Evolutionary conservation across 2,888 invertebrate species (phyloP).

Genomic region (Trissolcus japonicus): DNA sequence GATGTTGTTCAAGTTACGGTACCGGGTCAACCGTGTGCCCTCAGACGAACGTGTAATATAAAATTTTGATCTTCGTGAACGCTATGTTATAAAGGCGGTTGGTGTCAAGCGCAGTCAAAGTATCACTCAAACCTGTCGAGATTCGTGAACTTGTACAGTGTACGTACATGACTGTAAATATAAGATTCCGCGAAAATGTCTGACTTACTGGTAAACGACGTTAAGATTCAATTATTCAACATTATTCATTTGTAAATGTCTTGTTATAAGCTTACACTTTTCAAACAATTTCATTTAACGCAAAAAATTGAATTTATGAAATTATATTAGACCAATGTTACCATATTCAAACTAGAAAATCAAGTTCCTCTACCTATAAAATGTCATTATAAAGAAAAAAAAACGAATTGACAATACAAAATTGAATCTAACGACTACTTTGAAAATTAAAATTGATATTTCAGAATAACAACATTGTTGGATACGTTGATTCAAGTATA

Average conservation of each 20-base stretch:
- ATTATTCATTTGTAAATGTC: constrained; percentile 7
- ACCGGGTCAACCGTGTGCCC: constrained; percentile 39
- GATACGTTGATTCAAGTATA: constrained; percentile 2
- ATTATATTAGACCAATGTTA: too few relatives aligned
- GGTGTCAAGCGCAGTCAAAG: constrained; percentile 36
- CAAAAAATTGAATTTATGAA: too few relatives aligned
- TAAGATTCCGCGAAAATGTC: constrained; percentile 56
- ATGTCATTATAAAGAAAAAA: not conserved
- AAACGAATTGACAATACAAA: too few relatives aligned
- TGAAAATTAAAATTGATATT: too few relatives aligned
- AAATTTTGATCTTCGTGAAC: constrained; percentile 34
- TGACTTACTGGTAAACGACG: constrained; percentile 54
- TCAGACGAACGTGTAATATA: constrained; percentile 37
- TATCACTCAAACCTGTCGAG: constrained; percentile 39
- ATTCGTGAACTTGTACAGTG: constrained; percentile 65
- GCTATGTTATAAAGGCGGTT: constrained; percentile 43
- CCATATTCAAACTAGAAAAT: not conserved
- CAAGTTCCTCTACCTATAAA: not conserved
- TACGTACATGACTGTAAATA: constrained; percentile 71
- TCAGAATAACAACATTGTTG: too few relatives aligned
- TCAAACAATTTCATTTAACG: not conserved
- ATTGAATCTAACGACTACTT: too few relatives aligned
- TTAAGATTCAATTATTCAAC: constrained; percentile 9
- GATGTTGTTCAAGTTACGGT: constrained; percentile 72
- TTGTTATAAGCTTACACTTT: constrained; percentile 10